These are phyloP conservation scores for Slavum lentiscoides DNA, from an alignment of 2,888 invertebrate genomes.

Conservation along the genomic window DNA sequence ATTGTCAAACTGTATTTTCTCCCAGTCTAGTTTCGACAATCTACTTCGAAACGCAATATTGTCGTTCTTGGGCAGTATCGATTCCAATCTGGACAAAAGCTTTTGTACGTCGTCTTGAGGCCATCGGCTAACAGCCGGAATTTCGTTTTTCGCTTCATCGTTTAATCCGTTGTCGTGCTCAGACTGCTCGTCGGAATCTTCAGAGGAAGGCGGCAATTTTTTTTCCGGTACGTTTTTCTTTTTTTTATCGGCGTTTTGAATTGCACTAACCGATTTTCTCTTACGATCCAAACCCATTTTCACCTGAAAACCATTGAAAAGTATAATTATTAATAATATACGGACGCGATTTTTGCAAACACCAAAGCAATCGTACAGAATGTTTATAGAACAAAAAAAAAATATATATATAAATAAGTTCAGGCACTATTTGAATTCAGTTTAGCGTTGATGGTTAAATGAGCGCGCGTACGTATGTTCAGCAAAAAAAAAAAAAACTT, in stretches of 20 bases:
- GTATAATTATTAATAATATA: too few relatives aligned
- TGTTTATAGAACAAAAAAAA: too few relatives aligned
- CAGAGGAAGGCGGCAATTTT: not conserved
- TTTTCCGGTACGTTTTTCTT: slow-evolving; percentile 38
- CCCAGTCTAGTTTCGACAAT: slow-evolving; percentile 53
- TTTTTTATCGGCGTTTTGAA: slow-evolving; percentile 37
- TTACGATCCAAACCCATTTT: slow-evolving; percentile 43
- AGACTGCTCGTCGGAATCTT: slow-evolving; percentile 47
- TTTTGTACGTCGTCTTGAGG: slow-evolving; percentile 57
- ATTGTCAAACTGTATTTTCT: slow-evolving; percentile 49
- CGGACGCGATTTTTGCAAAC: too few relatives aligned
- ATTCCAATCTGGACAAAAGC: slow-evolving; percentile 58
- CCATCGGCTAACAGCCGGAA: slow-evolving; percentile 36
- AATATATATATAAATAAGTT: too few relatives aligned
- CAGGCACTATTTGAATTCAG: too few relatives aligned
- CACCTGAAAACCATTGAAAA: slow-evolving; percentile 28
- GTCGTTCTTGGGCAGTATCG: slow-evolving; percentile 57
- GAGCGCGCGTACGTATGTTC: too few relatives aligned
- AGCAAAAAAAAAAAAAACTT: too few relatives aligned
- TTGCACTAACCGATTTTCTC: slow-evolving; percentile 23
- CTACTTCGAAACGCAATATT: slow-evolving; percentile 40
- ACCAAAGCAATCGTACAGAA: too few relatives aligned
- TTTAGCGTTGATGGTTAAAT: too few relatives aligned
- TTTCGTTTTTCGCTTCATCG: slow-evolving; percentile 35
- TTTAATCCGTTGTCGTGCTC: slow-evolving; percentile 37